Evolutionary conservation across 1,140 invertebrate species (phyloP).

Genomic region (Littorina saxatilis): DNA sequence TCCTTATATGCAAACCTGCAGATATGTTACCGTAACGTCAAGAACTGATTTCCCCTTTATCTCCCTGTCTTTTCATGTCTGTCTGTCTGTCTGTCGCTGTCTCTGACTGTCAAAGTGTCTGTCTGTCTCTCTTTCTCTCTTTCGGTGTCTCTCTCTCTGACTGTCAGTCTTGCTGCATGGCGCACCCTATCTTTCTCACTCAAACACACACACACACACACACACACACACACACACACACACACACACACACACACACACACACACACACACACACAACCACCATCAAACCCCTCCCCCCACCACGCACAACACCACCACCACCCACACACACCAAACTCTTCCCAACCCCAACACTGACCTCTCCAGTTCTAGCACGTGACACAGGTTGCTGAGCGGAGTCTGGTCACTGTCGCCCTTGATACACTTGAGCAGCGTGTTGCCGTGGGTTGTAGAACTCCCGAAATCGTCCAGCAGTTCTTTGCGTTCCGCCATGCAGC

Average conservation of each 20-base stretch:
- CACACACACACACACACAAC: constrained; percentile 12
- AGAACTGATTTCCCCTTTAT: too few species aligned
- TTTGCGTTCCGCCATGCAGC: constrained; percentile 78
- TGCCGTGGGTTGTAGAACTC: constrained; percentile 88
- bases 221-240: constrained; percentile 4
- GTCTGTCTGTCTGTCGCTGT: too few species aligned
- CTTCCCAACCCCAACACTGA: constrained; percentile 66
- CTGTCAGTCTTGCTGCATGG: too few species aligned
- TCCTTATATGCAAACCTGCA: too few species aligned
- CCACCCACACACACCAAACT: background rate
- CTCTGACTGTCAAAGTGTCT: too few species aligned
- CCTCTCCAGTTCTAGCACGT: constrained; percentile 95
- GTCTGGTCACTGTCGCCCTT: constrained; percentile 71
- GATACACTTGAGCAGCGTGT: constrained; percentile 82
- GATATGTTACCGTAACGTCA: too few species aligned
- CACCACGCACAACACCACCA: background rate
- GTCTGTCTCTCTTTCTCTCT: too few species aligned
- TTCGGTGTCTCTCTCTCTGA: too few species aligned
- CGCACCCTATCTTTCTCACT: too few species aligned
- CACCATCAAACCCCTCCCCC: background rate
- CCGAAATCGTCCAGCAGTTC: constrained; percentile 86
- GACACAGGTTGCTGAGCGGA: constrained; percentile 79
- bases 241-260: constrained; percentile 24
- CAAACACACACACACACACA: too few species aligned
- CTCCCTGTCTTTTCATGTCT: too few species aligned